These are phyloP conservation scores for Labeo catla DNA, from an alignment of 2,113 vertebrate genomes.

Conservation along the genomic window DNA sequence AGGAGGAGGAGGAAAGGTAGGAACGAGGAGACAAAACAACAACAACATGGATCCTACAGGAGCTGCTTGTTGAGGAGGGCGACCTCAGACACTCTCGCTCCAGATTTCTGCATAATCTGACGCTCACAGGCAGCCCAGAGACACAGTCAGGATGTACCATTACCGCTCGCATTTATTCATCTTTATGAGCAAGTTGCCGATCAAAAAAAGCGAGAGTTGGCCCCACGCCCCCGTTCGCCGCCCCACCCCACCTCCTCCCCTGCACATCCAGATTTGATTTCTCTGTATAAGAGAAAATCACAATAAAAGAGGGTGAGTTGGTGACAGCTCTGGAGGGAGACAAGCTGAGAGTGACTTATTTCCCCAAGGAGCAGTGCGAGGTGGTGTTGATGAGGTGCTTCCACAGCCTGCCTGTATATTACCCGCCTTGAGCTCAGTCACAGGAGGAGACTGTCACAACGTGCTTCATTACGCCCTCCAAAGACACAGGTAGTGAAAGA, in stretches of 20 bases:
- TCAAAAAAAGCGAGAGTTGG: slow-evolving; percentile 58
- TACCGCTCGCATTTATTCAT: slow-evolving; percentile 68
- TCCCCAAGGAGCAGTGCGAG: slow-evolving; percentile 64
- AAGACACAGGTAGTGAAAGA: slow-evolving; percentile 51
- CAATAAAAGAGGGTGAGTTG: slow-evolving; percentile 56
- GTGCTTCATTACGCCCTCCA: slow-evolving; percentile 66
- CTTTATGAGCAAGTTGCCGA: slow-evolving; percentile 66
- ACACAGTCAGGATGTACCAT: slow-evolving; percentile 67
- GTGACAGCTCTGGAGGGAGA: slow-evolving; percentile 62
- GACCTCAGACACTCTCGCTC: slow-evolving; percentile 52
- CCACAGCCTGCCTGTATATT: slow-evolving; percentile 52
- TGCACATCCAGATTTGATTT: slow-evolving; percentile 70
- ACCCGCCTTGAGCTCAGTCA: slow-evolving; percentile 55
- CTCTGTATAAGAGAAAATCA: slow-evolving; percentile 65
- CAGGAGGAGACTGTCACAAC: slow-evolving; percentile 57
- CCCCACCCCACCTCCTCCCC: slow-evolving; percentile 28
- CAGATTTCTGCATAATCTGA: slow-evolving; percentile 66
- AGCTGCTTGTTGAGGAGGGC: slow-evolving; percentile 28
- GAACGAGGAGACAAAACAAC: slow-evolving; percentile 59
- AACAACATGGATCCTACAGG: slow-evolving; percentile 14
- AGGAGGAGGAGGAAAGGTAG: slow-evolving; percentile 6
- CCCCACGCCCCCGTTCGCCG: background rate
- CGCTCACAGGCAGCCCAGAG: slow-evolving; percentile 57
- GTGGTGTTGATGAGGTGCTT: slow-evolving; percentile 62
- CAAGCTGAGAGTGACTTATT: slow-evolving; percentile 71